Conservation (phyloP, 2,888 invertebrate genomes). For the Drosophila mettleri region DNA sequence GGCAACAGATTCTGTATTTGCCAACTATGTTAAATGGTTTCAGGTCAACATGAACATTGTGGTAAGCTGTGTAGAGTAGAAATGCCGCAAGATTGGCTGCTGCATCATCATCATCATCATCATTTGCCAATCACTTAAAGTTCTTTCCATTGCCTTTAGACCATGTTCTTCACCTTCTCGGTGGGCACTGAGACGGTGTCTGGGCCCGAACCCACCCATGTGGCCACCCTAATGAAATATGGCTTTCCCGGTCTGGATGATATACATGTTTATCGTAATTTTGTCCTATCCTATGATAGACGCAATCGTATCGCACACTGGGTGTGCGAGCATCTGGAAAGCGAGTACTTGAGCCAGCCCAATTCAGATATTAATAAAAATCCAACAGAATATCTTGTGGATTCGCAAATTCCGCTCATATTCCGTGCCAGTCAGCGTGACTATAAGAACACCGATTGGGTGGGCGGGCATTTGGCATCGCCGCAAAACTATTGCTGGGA, state of each 20-base stretch:
- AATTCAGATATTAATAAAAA: constrained; percentile 8
- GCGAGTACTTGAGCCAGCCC: constrained; percentile 86
- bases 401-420: constrained; percentile 89
- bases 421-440: constrained; percentile 92
- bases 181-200: constrained; percentile 9
- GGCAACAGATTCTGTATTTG: constrained; percentile 28
- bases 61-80: constrained; percentile 18
- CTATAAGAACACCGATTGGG: constrained; percentile 91
- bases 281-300: constrained; percentile 95
- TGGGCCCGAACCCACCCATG: constrained; percentile 8
- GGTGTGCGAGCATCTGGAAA: constrained; percentile 94
- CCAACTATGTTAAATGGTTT: constrained; percentile 46
- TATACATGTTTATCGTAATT: constrained; percentile 94
- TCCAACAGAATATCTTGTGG: constrained; percentile 33
- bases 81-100: no score
- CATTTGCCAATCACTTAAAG: not conserved
- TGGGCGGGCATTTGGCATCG: constrained; percentile 97
- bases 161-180: constrained; percentile 56
- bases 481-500: constrained; percentile 94
- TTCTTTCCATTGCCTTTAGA: constrained; percentile 4
- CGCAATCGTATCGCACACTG: constrained; percentile 94
- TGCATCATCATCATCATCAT: no score
- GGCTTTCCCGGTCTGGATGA: constrained; percentile 96
- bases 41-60: constrained; percentile 44
- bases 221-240: constrained; percentile 93